A percentile compares a stretch with the other conserved stretches of the same genome.
Evolutionary conservation across 2,888 invertebrate genomes (phyloP).

Genomic region (Rhamnusium bicolor): DNA sequence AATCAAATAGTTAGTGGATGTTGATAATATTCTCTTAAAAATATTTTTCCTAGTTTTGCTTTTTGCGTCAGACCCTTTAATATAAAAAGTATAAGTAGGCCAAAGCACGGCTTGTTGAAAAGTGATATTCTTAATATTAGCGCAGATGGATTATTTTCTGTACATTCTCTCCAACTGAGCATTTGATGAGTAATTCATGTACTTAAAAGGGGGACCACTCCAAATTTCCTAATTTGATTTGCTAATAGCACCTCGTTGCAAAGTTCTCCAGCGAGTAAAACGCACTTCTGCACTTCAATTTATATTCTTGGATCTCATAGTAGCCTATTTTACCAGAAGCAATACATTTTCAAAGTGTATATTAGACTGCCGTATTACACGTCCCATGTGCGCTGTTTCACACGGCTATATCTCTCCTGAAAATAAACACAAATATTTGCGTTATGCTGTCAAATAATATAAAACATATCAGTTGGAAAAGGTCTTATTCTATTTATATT

Average conservation of each 20-base stretch:
- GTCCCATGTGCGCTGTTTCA: conserved; percentile 20
- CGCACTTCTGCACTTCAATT: conserved; percentile 1
- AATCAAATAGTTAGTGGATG: no score
- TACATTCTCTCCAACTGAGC: neutral
- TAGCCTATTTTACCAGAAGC: conserved; percentile 6
- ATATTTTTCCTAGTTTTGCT: no score
- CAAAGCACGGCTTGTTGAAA: neutral
- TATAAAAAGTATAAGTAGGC: neutral
- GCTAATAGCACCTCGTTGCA: conserved; percentile 38
- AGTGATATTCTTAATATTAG: neutral
- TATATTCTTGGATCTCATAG: neutral
- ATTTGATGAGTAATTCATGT: conserved; percentile 22
- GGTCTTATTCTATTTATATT: no score
- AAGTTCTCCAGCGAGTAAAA: conserved; percentile 22
- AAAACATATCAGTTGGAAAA: conserved; percentile 9
- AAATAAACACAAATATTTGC: conserved; percentile 27
- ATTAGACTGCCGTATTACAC: conserved; percentile 1
- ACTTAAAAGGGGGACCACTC: conserved; percentile 29
- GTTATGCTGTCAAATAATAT: conserved; percentile 2
- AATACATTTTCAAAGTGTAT: neutral
- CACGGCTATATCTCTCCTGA: conserved; percentile 21
- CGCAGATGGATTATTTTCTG: conserved; percentile 9
- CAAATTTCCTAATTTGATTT: conserved; percentile 41
- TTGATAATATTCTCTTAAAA: no score
- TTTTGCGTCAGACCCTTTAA: neutral